These are phyloP conservation scores for Hoplostethus atlanticus DNA, from an alignment of 2,797 vertebrate species.

Conservation along the genomic window DNA sequence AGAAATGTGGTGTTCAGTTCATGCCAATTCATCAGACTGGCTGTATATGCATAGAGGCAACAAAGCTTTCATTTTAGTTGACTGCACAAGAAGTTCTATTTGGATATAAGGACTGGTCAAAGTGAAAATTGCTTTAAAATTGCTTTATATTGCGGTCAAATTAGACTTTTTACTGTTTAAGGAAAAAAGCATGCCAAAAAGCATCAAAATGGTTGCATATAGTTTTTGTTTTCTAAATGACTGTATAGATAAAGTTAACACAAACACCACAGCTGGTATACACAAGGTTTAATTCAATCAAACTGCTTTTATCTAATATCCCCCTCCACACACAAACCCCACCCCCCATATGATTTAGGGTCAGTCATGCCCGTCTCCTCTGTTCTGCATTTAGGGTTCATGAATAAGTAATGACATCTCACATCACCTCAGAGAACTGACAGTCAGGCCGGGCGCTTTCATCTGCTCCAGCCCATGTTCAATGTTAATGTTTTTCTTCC, in stretches of 20 bases:
- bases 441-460: constrained; percentile 82
- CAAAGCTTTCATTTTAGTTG: not conserved
- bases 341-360: constrained; percentile 65
- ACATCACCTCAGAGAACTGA: constrained; percentile 81
- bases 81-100: not conserved
- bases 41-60: not conserved
- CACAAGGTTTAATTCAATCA: constrained; percentile 64
- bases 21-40: not conserved
- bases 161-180: too few species aligned
- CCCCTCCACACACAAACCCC: constrained; percentile 34
- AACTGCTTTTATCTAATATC: constrained; percentile 60
- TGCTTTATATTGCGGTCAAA: too few species aligned
- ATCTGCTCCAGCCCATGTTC: constrained; percentile 81
- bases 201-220: constrained; percentile 3
- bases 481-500: constrained; percentile 84
- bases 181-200: not conserved
- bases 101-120: not conserved
- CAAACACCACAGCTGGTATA: constrained; percentile 51
- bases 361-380: constrained; percentile 81
- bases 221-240: constrained; percentile 49
- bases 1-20: not conserved
- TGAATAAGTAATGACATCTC: constrained; percentile 84
- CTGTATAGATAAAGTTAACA: constrained; percentile 53
- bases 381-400: constrained; percentile 83
- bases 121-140: too few species aligned